phyloP scores from a whole-genome alignment of 2,113 vertebrate genomes.

The Eulacestoma nigropectus region DNA sequence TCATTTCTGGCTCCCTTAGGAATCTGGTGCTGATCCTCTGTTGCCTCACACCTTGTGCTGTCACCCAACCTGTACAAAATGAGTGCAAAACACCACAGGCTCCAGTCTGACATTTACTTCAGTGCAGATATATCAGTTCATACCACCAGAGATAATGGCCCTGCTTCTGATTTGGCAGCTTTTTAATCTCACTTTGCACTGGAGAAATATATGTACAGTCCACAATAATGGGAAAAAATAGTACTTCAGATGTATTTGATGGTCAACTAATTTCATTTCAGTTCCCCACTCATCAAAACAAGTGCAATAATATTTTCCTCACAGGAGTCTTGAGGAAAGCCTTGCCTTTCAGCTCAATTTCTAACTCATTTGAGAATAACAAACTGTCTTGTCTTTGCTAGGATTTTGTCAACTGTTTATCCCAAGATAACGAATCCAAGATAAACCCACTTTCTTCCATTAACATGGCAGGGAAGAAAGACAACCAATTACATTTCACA shows the following conservation, averaged over 20 bases:
- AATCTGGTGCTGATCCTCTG: background rate
- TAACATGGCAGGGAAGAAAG: background rate
- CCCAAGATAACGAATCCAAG: background rate
- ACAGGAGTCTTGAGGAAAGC: background rate
- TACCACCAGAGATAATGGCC: background rate
- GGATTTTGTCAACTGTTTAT: conserved; percentile 2
- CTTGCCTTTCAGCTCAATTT: background rate
- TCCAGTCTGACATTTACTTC: background rate
- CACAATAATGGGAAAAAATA: background rate
- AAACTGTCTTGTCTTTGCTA: background rate
- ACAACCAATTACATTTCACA: background rate
- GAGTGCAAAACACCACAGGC: background rate
- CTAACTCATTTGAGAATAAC: background rate
- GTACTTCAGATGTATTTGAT: background rate
- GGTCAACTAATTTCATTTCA: background rate
- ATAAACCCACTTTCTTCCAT: background rate
- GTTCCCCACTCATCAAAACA: background rate
- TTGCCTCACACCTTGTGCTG: background rate
- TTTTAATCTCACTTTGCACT: background rate
- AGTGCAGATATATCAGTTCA: background rate
- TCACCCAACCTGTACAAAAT: background rate
- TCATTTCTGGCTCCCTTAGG: background rate
- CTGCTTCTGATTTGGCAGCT: background rate
- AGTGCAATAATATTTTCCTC: background rate
- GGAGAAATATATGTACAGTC: background rate